Base-by-base conservation (phyloP, 35 echinoderm and acorn worm species). In the Acanthaster planci region DNA sequence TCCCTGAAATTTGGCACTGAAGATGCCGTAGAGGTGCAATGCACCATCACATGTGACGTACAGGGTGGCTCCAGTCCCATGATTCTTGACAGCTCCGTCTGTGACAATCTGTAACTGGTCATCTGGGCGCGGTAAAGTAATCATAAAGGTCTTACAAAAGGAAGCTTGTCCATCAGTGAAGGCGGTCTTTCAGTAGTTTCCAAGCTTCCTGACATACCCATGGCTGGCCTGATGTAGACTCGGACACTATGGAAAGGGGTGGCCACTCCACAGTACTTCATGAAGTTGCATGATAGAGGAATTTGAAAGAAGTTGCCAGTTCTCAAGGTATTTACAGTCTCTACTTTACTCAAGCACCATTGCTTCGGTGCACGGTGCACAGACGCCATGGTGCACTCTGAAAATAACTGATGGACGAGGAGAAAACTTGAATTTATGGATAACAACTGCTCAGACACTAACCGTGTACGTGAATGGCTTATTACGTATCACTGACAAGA, bases 61-160 rank as follows among this genome's bases (percentile, higher is more conserved):
- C n/a, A 86, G 5, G 68, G 32, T 72, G 64, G 77, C 22, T 6
- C 82, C 51, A 55, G 58, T 36, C 5, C 81, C 10, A n/a, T 37
- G 85, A 19, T 85, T 77, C 88, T 90, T 85, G 8, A 86, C 88
- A 38, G 82, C 51, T 14, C 88, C 89, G 72, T 91, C 89, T 0
- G 90, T 92, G 76, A 92, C 78, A 37, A 88, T 88, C 84, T 76
- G 88, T n/a, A 92, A 59, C 53, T 92, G 84, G 52, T 92, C 90
- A 77, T 87, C 37, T 0, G 90, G 90, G 1, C 72, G 80, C 34
- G 90, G 90, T 10, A 92, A 35, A 51, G 76, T 79, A 42, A 92
- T 82, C 37, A 84, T 86, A 5, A 37, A 29, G 6, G 84, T 32
- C 12, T 55, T 55, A 17, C 9, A 17, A 27, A 91, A 36, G 21